A percentile compares a stretch with the other conserved stretches of the same genome.
phyloP scores from a whole-genome alignment of 2,888 invertebrate genomes.

The Caenorhabditis panamensis region DNA sequence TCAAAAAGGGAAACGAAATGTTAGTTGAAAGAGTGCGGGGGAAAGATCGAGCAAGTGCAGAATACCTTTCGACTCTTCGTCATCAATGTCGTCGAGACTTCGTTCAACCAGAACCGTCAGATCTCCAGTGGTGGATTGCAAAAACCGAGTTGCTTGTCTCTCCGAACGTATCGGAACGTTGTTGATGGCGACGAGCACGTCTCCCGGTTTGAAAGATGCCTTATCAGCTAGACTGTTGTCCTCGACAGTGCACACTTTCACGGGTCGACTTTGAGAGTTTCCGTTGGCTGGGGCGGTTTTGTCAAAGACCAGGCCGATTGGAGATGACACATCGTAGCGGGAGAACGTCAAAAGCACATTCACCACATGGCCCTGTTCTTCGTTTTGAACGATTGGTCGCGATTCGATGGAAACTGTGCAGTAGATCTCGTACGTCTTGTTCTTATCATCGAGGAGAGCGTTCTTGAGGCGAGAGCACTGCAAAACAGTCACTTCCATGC shows the following conservation, averaged over 20 bases:
- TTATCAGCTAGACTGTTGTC: constrained; percentile 75
- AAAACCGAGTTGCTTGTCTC: constrained; percentile 74
- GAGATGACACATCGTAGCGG: constrained; percentile 69
- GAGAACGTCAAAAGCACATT: constrained; percentile 74
- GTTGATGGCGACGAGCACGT: constrained; percentile 77
- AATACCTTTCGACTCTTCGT: constrained; percentile 66
- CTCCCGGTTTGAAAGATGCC: constrained; percentile 74
- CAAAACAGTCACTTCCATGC: constrained; percentile 78
- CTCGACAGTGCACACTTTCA: constrained; percentile 70
- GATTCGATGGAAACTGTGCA: constrained; percentile 73
- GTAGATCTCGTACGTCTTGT: constrained; percentile 72
- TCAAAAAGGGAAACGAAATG: constrained; percentile 2
- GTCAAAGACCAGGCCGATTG: constrained; percentile 73
- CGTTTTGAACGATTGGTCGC: constrained; percentile 69
- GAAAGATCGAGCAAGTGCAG: background rate
- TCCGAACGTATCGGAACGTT: constrained; percentile 78
- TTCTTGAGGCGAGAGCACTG: constrained; percentile 76
- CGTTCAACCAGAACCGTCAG: constrained; percentile 77
- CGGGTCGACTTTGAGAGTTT: constrained; percentile 52
- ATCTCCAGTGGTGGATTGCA: constrained; percentile 77
- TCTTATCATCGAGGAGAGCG: constrained; percentile 60
- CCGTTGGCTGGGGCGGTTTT: constrained; percentile 31
- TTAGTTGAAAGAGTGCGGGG: constrained; percentile 14
- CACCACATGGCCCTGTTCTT: constrained; percentile 71
- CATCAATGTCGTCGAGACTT: constrained; percentile 72